Evolutionary conservation across 2,888 invertebrate species (phyloP), one percentile per base, ranked within the genome.

Genomic region (Diloba caeruleocephala): DNA sequence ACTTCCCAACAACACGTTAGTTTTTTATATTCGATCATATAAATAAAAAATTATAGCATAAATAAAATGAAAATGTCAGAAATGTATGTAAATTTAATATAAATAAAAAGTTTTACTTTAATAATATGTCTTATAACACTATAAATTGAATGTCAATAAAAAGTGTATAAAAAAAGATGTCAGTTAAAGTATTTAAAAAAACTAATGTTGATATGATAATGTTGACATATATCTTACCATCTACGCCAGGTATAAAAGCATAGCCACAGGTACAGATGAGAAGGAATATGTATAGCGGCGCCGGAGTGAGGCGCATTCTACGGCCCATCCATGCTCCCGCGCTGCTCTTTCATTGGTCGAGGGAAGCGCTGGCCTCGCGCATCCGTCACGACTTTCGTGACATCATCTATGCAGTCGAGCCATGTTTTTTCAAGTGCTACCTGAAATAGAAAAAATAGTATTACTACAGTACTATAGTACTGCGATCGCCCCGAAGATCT

Each of bases 311-410:
- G 90, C 91, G 90, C 92, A 93, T 93, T 76, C 92, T 92, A 92
- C 79, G 91, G 89, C 73, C 90, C 92, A 90, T 90, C 92, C 92
- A 92, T 92, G 85, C 91, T 90, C 86, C 72, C 65, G 76, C 77
- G 76, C 77, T 74, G 78, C 71, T 67, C 81, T 80, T 77, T 83
- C 88, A 88, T 87, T 84, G 81, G 82, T 78, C 65, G 74, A 81
- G 56, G 60, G 54, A 58, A 70, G 57, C 67, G 65, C 70, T 64
- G 29, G 33, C 44, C 29, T 52, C 61, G 58, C 66, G 71, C 75
- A 72, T 70, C 28, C 37, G 50, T 42, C 49, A 56, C 55, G 55
- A 61, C 33, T 38, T 56, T 50, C 50, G 49, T 38, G 21, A 37
- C 39, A 61, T 61, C 55, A 68, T 13, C 59, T 59, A 6, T 33